phyloP scores from a whole-genome alignment of 2,797 vertebrate species.

The Sebastes variabilis region DNA sequence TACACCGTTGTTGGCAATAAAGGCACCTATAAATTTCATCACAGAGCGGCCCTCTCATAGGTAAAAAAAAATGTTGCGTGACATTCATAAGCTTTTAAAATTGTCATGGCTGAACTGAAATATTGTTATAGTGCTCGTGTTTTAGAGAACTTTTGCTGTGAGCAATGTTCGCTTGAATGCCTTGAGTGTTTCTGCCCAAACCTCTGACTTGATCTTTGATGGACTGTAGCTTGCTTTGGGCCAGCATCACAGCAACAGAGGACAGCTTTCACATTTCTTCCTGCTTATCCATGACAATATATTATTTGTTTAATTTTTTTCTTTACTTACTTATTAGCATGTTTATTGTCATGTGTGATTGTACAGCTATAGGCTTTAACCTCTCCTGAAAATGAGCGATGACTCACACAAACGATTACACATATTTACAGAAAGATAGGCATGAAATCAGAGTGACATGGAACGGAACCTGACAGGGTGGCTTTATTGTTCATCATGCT shows the following conservation, averaged over 20 bases:
- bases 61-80: not conserved
- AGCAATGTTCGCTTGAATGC: not conserved
- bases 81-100: constrained; percentile 34
- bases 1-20: not conserved
- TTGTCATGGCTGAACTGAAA: not conserved
- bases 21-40: not conserved
- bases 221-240: not conserved
- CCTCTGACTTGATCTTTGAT: not conserved
- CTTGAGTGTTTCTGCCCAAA: not conserved
- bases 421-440: not conserved
- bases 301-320: not conserved
- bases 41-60: not conserved
- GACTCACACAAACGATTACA: not conserved
- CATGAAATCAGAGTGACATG: constrained; percentile 14
- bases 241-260: not conserved
- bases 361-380: not conserved
- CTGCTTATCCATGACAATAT: fast-evolving
- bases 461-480: not conserved
- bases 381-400: not conserved
- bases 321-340: not conserved
- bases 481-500: constrained; percentile 23
- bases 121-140: not conserved
- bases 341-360: not conserved
- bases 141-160: not conserved
- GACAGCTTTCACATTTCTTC: not conserved